These are phyloP conservation scores for Pseudonaja textilis DNA, from an alignment of 2,113 vertebrate species.

Conservation along the genomic window DNA sequence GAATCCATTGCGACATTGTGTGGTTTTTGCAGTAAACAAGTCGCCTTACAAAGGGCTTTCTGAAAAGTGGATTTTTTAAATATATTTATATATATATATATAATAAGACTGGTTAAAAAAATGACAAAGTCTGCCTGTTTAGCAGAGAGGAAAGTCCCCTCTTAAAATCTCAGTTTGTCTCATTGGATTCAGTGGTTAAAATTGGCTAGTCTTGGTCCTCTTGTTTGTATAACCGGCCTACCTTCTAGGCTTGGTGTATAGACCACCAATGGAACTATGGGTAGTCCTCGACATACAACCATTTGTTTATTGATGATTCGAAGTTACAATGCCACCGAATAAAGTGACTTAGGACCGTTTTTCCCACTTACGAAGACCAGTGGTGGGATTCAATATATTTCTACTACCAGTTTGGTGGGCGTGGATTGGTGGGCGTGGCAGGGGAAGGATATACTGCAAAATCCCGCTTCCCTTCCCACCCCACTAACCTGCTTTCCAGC, in stretches of 20 bases:
- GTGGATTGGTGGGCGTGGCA: too few species aligned
- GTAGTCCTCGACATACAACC: neutral
- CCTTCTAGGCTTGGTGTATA: neutral
- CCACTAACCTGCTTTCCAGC: too few species aligned
- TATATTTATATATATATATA: neutral
- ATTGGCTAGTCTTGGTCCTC: neutral
- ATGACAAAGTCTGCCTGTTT: neutral
- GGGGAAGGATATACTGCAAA: too few species aligned
- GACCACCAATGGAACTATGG: neutral
- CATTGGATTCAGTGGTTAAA: neutral
- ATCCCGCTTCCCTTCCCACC: too few species aligned
- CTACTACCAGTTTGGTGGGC: too few species aligned
- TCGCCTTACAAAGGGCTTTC: neutral
- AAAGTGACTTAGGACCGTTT: too few species aligned
- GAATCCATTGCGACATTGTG: neutral
- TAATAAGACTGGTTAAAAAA: neutral
- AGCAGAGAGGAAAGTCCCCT: neutral
- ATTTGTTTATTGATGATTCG: too few species aligned
- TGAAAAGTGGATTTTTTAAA: neutral
- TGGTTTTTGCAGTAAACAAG: neutral
- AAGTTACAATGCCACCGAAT: too few species aligned
- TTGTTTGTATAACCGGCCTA: neutral
- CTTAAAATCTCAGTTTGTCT: neutral
- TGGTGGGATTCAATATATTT: too few species aligned
- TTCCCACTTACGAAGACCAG: too few species aligned